Evolutionary conservation across 2,797 vertebrate species (phyloP), one percentile per base, ranked within the genome.

Genomic region (Channallabes apus): DNA sequence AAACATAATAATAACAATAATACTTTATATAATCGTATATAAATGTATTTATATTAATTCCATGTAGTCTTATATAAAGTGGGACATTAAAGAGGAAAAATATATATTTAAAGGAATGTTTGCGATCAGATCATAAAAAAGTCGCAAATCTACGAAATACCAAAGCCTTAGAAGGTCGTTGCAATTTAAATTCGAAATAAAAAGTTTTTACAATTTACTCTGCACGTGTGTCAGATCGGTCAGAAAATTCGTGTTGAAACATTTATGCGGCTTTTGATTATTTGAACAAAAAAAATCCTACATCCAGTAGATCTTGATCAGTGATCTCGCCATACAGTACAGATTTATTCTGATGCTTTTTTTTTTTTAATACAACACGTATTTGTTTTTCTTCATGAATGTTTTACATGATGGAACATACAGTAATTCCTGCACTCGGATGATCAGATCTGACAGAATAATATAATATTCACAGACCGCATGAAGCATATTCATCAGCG

Each of bases 301-400:
- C 0, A 79, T 38, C 2, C 58, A 79, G 17, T 62, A 24, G 8
- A 22, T 58, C 27, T 75, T 59, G 9, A 61, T 78, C 15, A 62
- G 38, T 78, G 0, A 78, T 35, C 22, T 78, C 56, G 32, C 6
- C 20, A 24, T 24, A 61, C 76, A 78, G 15, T 35, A 1, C 58
- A 61, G 59, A 80, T 80, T 64, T 80, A 46, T 80, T 41, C 12
- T 38, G 58, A 38, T 38, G 58, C 22, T n/a, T n/a, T n/a, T 62
- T 12, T n/a, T 80, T 41, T 51, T 65, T 41, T 8, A 62, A 41
- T 79, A 61, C 18, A 61, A 77, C 20, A 4, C 6, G 0, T 12
- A n/a, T 79, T 35, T 75, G 29, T n/a, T 41, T 3, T 1, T 22
- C 54, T 38, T 38, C 29, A 0, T 22, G 11, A 38, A 14, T 38